Conservation (phyloP, 2,888 invertebrate species). For the Julus scanicus region DNA sequence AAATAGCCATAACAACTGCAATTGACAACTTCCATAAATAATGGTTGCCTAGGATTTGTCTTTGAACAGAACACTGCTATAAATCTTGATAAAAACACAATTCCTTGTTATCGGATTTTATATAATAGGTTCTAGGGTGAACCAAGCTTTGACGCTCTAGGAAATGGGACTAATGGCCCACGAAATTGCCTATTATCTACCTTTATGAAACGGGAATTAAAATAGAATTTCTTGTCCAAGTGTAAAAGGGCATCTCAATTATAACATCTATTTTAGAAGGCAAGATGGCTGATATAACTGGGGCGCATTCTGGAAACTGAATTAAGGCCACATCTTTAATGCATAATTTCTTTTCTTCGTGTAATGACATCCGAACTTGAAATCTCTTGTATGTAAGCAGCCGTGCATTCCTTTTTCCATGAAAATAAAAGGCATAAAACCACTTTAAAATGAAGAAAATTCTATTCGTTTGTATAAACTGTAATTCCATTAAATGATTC, state of each 20-base stretch:
- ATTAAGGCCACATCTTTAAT: background rate
- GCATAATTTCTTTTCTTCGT: background rate
- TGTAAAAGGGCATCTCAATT: conserved; percentile 13
- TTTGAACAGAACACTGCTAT: conserved; percentile 37
- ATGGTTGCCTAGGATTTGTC: conserved; percentile 47
- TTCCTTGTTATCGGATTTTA: conserved; percentile 47
- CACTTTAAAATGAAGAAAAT: conserved; percentile 25
- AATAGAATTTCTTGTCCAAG: conserved; percentile 29
- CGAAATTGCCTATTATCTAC: conserved; percentile 47
- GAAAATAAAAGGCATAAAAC: background rate
- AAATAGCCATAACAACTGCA: conserved; percentile 40
- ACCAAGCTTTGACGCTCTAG: conserved; percentile 8
- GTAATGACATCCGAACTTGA: background rate
- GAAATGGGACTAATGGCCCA: conserved; percentile 39
- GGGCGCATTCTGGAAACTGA: background rate
- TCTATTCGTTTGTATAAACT: background rate
- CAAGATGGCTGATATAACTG: background rate
- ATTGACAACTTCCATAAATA: conserved; percentile 47
- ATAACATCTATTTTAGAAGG: background rate
- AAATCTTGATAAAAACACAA: conserved; percentile 47
- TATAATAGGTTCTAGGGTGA: conserved; percentile 45
- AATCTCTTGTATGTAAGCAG: background rate
- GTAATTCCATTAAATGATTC: conserved; percentile 24
- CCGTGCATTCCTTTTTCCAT: background rate
- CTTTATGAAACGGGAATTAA: conserved; percentile 19